Percentiles rank a stretch among this genome's conserved stretches.
Conservation (phyloP, 2,113 vertebrate genomes). For the Carlito syrichta region DNA sequence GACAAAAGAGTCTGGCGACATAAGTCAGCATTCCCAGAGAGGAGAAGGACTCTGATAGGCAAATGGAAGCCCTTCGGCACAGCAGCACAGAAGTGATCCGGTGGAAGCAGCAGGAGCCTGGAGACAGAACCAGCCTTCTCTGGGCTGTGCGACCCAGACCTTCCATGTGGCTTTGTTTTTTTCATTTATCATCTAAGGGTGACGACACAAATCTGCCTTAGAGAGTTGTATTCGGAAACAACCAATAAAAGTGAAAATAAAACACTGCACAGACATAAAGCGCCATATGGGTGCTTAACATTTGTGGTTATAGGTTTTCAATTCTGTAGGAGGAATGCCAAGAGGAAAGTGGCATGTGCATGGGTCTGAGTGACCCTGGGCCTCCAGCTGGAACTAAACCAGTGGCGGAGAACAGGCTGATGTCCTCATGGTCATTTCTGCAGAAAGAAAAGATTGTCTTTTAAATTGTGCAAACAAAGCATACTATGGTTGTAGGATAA, state of each 20-base stretch:
- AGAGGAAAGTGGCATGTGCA: background rate
- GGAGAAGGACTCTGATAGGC: background rate
- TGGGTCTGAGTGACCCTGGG: background rate
- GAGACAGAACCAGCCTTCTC: background rate
- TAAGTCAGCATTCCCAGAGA: background rate
- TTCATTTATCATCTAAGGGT: background rate
- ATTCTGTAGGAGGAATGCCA: background rate
- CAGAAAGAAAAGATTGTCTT: background rate
- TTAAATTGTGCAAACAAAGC: background rate
- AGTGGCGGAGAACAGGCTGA: background rate
- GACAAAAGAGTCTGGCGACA: background rate
- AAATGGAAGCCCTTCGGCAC: background rate
- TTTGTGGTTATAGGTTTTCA: slow-evolving; percentile 11
- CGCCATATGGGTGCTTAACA: background rate
- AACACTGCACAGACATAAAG: slow-evolving; percentile 17
- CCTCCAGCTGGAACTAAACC: background rate
- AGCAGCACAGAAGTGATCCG: background rate
- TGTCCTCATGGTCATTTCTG: background rate
- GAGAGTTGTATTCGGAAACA: slow-evolving; percentile 35
- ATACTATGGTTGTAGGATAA: background rate
- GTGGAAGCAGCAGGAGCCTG: background rate
- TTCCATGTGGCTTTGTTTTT: background rate
- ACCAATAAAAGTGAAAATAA: slow-evolving; percentile 51
- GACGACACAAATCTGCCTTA: background rate
- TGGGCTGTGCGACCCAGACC: background rate